These are phyloP conservation scores for Coendou prehensilis DNA, from an alignment of 2,797 vertebrate genomes.

Conservation along the genomic window DNA sequence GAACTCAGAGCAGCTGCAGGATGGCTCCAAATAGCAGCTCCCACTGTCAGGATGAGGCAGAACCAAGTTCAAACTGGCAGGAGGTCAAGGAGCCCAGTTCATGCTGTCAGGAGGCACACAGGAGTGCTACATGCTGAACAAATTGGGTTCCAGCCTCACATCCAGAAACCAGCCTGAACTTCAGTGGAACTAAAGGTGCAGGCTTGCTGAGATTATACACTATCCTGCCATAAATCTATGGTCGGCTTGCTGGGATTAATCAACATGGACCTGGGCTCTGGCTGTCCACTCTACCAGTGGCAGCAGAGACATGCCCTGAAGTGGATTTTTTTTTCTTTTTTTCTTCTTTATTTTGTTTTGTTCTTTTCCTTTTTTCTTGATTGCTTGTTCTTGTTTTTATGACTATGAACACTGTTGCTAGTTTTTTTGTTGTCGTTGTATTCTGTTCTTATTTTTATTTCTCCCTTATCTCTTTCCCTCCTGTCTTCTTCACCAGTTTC, in stretches of 20 bases:
- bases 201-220: not conserved
- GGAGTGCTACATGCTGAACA: not conserved
- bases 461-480: not conserved
- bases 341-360: too few relatives aligned
- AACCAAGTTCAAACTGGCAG: not conserved
- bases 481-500: not conserved
- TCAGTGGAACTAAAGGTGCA: not conserved
- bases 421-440: not conserved
- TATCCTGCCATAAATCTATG: not conserved
- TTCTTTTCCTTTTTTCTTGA: not conserved
- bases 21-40: not conserved
- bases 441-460: not conserved
- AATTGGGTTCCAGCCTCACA: not conserved
- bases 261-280: not conserved
- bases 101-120: not conserved
- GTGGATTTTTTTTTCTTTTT: not conserved
- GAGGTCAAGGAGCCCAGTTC: not conserved
- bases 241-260: not conserved
- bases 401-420: not conserved
- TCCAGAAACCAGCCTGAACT: not conserved
- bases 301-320: not conserved
- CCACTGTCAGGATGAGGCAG: not conserved
- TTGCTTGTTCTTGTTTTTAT: not conserved
- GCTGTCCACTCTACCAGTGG: not conserved
- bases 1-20: not conserved